These are phyloP conservation scores for Poeciliopsis occidentalis DNA, from an alignment of 2,113 vertebrate species.

Conservation along the genomic window DNA sequence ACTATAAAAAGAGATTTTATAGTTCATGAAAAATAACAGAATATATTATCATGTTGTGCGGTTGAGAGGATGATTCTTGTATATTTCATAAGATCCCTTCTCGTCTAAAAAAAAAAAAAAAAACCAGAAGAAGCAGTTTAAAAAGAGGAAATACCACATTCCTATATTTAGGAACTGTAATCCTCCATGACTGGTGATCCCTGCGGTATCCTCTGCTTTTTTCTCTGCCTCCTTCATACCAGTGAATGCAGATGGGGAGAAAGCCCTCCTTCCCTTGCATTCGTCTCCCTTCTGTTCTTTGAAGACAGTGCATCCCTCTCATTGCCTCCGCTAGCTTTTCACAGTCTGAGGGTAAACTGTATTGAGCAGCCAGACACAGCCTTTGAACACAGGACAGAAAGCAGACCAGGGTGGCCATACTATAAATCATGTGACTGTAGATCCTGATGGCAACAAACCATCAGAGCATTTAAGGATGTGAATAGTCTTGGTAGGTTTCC, in stretches of 20 bases:
- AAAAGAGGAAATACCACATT: slow-evolving; percentile 53
- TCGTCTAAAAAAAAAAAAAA: slow-evolving; percentile 39
- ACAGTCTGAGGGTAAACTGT: slow-evolving; percentile 33
- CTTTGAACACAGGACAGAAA: slow-evolving; percentile 64
- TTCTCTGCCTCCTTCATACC: slow-evolving; percentile 19
- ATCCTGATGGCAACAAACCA: slow-evolving; percentile 57
- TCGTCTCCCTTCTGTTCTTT: slow-evolving; percentile 11
- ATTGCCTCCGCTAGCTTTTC: slow-evolving; percentile 17
- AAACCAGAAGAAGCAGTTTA: slow-evolving; percentile 58
- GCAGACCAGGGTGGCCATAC: slow-evolving; percentile 40
- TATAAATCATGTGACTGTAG: slow-evolving; percentile 65
- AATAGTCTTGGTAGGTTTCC: slow-evolving; percentile 22
- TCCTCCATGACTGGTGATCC: slow-evolving; percentile 65
- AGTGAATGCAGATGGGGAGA: slow-evolving; percentile 22
- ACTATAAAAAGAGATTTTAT: slow-evolving; percentile 33
- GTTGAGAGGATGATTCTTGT: slow-evolving; percentile 36
- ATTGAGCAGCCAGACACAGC: slow-evolving; percentile 53
- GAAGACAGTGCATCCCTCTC: slow-evolving; percentile 12
- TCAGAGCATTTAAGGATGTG: slow-evolving; percentile 27
- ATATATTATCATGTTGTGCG: slow-evolving; percentile 36
- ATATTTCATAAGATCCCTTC: slow-evolving; percentile 36
- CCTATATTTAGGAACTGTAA: slow-evolving; percentile 65
- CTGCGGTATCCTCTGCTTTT: slow-evolving; percentile 29
- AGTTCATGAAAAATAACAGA: slow-evolving; percentile 27
- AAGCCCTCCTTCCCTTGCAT: slow-evolving; percentile 31